Evolutionary conservation across 2,113 vertebrate species (phyloP).

Genomic region (Caretta caretta): DNA sequence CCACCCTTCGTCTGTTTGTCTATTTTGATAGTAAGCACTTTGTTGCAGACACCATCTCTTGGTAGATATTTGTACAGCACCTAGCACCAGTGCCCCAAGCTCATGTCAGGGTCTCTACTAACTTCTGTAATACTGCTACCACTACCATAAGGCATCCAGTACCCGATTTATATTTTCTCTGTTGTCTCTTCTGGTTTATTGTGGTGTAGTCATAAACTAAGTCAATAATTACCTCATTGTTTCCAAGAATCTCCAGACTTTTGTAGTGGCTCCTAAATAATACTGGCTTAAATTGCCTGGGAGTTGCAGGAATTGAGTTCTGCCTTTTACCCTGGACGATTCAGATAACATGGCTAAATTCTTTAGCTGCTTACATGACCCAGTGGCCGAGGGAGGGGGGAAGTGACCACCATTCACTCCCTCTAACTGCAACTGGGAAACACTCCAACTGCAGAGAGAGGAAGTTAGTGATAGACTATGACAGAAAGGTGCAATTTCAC

Average conservation of each 20-base stretch:
- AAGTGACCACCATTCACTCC: background rate
- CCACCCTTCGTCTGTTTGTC: background rate
- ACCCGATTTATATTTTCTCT: no score
- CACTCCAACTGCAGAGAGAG: background rate
- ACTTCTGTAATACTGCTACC: background rate
- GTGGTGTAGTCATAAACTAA: background rate
- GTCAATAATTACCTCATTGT: background rate
- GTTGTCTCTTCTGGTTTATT: background rate
- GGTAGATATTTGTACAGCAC: background rate
- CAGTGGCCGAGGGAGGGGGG: background rate
- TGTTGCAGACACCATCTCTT: background rate
- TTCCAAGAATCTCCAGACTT: background rate
- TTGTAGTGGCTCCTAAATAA: background rate
- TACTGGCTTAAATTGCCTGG: background rate
- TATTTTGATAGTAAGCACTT: background rate
- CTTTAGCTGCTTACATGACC: constrained; percentile 13
- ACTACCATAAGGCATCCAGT: background rate
- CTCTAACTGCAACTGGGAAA: background rate
- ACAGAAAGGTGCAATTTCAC: constrained; percentile 20
- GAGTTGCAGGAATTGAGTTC: background rate
- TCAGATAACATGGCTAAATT: background rate
- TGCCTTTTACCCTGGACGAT: background rate
- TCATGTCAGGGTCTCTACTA: background rate
- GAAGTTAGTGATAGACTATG: background rate
- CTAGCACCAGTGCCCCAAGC: background rate